Percentiles rank a stretch among this genome's conserved stretches.
Evolutionary conservation across 2,113 vertebrate genomes (phyloP).

Genomic region (Tamias sibiricus): DNA sequence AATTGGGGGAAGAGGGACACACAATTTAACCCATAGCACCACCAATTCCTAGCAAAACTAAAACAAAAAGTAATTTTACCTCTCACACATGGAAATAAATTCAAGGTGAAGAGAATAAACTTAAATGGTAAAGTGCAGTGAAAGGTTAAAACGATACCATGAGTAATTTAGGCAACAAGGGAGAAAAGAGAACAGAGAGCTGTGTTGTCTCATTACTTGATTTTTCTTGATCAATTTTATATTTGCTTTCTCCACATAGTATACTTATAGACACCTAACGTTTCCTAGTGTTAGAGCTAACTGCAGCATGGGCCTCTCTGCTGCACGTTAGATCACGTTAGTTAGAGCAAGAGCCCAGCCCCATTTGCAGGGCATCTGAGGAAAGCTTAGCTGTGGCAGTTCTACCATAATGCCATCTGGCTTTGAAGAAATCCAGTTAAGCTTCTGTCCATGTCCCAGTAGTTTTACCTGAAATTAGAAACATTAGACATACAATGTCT

Average conservation of each 20-base stretch:
- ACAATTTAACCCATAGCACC: neutral
- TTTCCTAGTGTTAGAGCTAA: neutral
- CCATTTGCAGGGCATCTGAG: conserved; percentile 93
- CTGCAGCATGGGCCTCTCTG: neutral
- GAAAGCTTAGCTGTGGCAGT: conserved; percentile 87
- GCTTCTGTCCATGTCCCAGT: conserved; percentile 86
- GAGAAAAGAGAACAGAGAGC: neutral
- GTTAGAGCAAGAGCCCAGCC: conserved; percentile 93
- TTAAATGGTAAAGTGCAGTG: neutral
- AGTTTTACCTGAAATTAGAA: conserved; percentile 90
- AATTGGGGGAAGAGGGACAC: neutral
- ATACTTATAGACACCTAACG: neutral
- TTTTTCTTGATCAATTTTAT: neutral
- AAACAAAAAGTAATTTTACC: neutral
- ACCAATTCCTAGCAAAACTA: neutral
- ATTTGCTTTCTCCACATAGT: neutral
- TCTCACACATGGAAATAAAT: neutral
- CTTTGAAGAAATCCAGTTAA: conserved; percentile 89
- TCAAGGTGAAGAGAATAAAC: neutral
- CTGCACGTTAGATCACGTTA: conserved; percentile 69
- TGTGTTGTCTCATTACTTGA: neutral
- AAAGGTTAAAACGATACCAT: neutral
- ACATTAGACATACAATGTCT: conserved; percentile 28
- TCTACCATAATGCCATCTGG: conserved; percentile 88
- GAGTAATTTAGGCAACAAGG: neutral